Conservation (phyloP, 2,113 vertebrate species). For the Tachysurus vachellii region DNA sequence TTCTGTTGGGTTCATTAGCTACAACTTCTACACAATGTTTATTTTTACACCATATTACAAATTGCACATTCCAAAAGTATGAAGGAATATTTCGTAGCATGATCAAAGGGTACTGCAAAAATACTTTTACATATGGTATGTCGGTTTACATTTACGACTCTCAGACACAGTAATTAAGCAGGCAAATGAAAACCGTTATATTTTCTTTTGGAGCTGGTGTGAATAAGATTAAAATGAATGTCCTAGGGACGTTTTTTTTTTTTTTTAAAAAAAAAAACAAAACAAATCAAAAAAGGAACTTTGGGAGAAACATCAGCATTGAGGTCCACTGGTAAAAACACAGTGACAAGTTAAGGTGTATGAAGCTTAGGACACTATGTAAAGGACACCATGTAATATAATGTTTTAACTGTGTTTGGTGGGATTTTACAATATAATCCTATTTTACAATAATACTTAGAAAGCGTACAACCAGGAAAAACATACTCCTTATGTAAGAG, state of each 20-base stretch:
- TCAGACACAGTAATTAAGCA: not conserved
- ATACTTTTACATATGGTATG: too few species aligned
- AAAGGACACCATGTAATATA: not conserved
- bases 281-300: too few species aligned
- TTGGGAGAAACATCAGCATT: not conserved
- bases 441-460: not conserved
- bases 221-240: not conserved
- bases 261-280: too few species aligned
- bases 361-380: not conserved
- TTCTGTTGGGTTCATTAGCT: not conserved
- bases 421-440: not conserved
- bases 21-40: not conserved
- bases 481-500: not conserved
- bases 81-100: not conserved
- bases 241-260: not conserved
- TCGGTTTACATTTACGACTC: not conserved
- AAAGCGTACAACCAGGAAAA: not conserved
- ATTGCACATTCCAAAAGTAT: not conserved
- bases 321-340: not conserved
- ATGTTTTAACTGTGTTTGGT: not conserved
- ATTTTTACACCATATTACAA: not conserved
- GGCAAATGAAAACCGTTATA: not conserved
- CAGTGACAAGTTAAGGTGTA: not conserved
- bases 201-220: not conserved
- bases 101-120: too few species aligned